These are phyloP conservation scores for Cyrtodaria siliqua DNA, from an alignment of 2,888 invertebrate genomes.

Conservation along the genomic window DNA sequence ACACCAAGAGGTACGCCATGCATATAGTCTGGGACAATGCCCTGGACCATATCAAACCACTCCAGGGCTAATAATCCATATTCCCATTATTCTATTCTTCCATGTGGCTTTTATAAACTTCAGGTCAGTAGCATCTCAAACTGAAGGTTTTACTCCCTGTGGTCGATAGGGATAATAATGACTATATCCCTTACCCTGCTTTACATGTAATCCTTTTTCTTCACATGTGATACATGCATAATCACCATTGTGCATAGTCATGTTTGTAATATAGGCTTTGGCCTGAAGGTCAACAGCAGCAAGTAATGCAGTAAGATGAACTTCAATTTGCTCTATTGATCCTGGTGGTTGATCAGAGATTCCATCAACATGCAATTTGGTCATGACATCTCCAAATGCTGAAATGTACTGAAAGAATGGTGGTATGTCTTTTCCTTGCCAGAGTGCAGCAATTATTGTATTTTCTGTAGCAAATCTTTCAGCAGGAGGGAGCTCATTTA, in stretches of 20 bases:
- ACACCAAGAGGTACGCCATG: no score
- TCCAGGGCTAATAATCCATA: no score
- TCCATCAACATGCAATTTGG: slow-evolving; percentile 27
- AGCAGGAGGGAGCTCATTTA: slow-evolving; percentile 6
- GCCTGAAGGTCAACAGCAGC: slow-evolving; percentile 26
- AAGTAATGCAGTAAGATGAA: slow-evolving; percentile 23
- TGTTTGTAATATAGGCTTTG: slow-evolving; percentile 21
- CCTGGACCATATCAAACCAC: no score
- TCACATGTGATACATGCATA: no score
- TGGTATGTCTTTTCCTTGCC: slow-evolving; percentile 40
- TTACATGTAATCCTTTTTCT: no score
- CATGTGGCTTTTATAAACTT: no score
- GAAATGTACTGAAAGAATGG: slow-evolving; percentile 33
- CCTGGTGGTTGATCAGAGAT: slow-evolving; percentile 6
- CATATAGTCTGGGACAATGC: no score
- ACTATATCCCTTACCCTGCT: no score
- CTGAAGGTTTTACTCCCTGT: no score
- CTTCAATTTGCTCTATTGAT: slow-evolving; percentile 8
- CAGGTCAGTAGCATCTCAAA: no score
- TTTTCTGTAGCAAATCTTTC: slow-evolving; percentile 32
- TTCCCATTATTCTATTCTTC: no score
- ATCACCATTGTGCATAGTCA: slow-evolving; percentile 5
- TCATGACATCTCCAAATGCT: slow-evolving; percentile 24
- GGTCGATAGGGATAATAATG: no score
- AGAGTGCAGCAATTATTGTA: slow-evolving; percentile 26